A percentile compares a stretch with the other conserved stretches of the same genome.
phyloP scores from a whole-genome alignment of 2,888 invertebrate genomes.

The Drosophila macrospina region DNA sequence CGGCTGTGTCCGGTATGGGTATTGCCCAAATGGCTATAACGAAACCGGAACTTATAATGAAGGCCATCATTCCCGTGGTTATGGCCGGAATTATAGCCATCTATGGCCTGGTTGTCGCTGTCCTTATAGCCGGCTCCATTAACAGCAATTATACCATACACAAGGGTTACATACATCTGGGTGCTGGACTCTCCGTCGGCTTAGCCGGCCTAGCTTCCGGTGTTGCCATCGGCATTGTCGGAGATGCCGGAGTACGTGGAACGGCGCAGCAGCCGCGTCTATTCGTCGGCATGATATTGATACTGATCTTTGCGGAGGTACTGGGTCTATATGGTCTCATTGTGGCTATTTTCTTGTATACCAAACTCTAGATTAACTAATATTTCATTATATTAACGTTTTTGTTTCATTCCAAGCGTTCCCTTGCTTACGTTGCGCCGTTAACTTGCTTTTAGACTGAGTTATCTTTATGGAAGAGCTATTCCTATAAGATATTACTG shows the following conservation, averaged over 20 bases:
- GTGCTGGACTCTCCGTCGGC: constrained; percentile 98
- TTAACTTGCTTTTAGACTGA: background rate
- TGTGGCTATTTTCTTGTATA: constrained; percentile 99
- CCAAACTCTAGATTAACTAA: constrained; percentile 85
- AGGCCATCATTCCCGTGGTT: constrained; percentile 99
- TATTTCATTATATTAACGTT: background rate
- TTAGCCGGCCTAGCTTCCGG: constrained; percentile 99
- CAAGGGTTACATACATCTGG: constrained; percentile 97
- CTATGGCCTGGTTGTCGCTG: constrained; percentile 99
- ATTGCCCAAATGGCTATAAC: constrained; percentile 99
- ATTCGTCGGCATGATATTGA: constrained; percentile 99
- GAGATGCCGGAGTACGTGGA: constrained; percentile 99
- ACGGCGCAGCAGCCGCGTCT: constrained; percentile 99
- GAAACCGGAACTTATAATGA: constrained; percentile 99
- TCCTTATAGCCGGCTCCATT: constrained; percentile 96
- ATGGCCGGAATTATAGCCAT: constrained; percentile 99
- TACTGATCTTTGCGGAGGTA: constrained; percentile 99
- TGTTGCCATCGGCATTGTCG: constrained; percentile 99
- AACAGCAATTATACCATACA: constrained; percentile 89
- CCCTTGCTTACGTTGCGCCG: too few relatives aligned
- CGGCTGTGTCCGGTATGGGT: constrained; percentile 99
- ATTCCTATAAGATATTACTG: background rate
- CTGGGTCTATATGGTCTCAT: constrained; percentile 99
- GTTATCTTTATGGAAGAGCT: background rate
- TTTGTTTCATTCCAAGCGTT: background rate